These are phyloP conservation scores for Ectropis grisescens DNA, from an alignment of 1,140 invertebrate genomes.

Conservation along the genomic window DNA sequence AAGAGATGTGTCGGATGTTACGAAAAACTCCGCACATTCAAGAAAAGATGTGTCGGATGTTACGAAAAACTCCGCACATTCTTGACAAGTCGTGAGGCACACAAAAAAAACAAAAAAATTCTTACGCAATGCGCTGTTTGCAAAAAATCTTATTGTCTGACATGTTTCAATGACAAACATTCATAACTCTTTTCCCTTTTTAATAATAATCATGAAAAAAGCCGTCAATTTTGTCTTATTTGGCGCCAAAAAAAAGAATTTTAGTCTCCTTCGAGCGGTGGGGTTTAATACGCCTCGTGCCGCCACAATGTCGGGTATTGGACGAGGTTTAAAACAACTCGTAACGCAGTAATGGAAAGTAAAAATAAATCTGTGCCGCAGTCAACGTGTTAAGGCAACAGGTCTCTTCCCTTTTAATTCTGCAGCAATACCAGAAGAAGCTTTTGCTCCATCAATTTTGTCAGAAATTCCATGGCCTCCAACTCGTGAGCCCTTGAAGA, in stretches of 20 bases:
- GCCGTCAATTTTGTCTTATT: conserved; percentile 2
- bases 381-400: conserved; percentile 12
- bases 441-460: too few species aligned
- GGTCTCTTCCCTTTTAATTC: too few species aligned
- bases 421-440: too few species aligned
- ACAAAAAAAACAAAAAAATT: conserved; percentile 17
- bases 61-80: conserved; percentile 17
- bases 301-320: conserved; percentile 14
- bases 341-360: conserved; percentile 15
- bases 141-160: conserved; percentile 18
- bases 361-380: conserved; percentile 12
- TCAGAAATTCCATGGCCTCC: too few species aligned
- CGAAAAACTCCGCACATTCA: too few species aligned
- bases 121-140: conserved; percentile 12
- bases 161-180: neutral
- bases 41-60: too few species aligned
- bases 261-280: conserved; percentile 14
- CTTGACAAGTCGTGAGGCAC: conserved; percentile 13
- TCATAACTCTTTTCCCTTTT: neutral
- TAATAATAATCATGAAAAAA: conserved; percentile 4
- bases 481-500: too few species aligned
- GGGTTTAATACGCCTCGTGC: conserved; percentile 16
- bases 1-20: conserved; percentile 15
- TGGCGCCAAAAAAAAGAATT: conserved; percentile 8
- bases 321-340: conserved; percentile 11